phyloP scores from a whole-genome alignment of 2,888 invertebrate species.

The Hecatera dysodea region DNA sequence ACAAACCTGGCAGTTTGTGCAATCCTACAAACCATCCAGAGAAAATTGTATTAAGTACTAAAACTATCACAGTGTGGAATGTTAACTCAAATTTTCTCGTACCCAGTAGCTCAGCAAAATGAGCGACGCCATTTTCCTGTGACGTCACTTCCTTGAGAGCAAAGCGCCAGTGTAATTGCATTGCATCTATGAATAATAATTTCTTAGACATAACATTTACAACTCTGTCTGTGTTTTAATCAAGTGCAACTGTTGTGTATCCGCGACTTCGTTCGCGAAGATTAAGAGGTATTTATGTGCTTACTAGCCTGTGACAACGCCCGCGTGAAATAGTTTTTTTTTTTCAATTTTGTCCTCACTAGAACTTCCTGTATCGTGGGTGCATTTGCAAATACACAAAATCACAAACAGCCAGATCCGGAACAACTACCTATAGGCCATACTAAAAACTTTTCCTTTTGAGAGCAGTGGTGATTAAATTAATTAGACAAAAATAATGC shows the following conservation, averaged over 20 bases:
- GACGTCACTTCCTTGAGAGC: conserved; percentile 34
- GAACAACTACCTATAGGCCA: too few species aligned
- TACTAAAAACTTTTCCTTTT: too few species aligned
- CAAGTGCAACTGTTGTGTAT: neutral
- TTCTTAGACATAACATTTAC: conserved; percentile 17
- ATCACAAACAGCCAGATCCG: too few species aligned
- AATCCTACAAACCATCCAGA: neutral
- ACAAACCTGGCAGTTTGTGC: neutral
- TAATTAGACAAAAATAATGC: too few species aligned
- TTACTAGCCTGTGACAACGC: too few species aligned
- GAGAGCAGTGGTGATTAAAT: too few species aligned
- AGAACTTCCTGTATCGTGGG: too few species aligned
- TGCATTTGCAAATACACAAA: too few species aligned
- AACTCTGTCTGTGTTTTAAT: conserved; percentile 17
- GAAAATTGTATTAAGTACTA: neutral
- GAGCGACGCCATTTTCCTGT: conserved; percentile 33
- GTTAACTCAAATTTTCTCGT: conserved; percentile 4
- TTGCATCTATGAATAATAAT: conserved; percentile 57
- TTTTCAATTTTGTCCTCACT: too few species aligned
- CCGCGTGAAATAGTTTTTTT: too few species aligned
- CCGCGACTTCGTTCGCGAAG: neutral
- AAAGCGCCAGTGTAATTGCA: conserved; percentile 43
- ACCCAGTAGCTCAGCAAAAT: conserved; percentile 36
- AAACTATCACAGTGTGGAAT: conserved; percentile 1
- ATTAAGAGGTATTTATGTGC: neutral